Base-by-base conservation (phyloP, 2,797 vertebrate species). In the Eulemur coronatus region DNA sequence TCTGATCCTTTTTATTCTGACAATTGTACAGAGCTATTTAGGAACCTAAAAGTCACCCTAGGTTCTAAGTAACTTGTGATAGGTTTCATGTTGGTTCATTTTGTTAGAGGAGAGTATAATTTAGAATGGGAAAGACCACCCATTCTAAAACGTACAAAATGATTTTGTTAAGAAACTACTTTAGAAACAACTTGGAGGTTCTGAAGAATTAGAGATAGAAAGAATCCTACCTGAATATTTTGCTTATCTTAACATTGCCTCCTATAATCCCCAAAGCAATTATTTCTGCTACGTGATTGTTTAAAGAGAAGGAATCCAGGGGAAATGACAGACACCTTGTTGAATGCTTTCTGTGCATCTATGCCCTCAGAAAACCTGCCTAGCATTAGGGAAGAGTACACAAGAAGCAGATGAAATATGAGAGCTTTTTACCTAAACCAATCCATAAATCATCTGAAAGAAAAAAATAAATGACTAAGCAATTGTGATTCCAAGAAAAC, bases 401-500 rank as follows among this genome's bases (percentile, higher is more conserved):
- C 15, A 92, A n/a, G 14, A n/a, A 81, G 20, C 24, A 61, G 12
- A 43, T 79, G n/a, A 90, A 80, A 69, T 38, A 30, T 50, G 33
- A 88, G 35, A 38, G 24, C 14, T 46, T 57, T 94, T 90, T 84
- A n/a, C 59, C 35, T 84, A 70, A 3, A 92, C 55, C 4, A 26
- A 65, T 70, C 63, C 6, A 65, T 57, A 84, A 90, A 75, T 94
- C 69, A 78, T 50, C 38, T 84, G 2, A 24, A 84, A 90, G 50
- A 91, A 46, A 87, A 84, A 94, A 94, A 63, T 63, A 84, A 79
- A 89, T 91, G 59, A 84, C 52, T 75, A 65, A 81, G 17, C 26
- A 95, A 82, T 41, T 91, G 59, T 91, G 22, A 85, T 81, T 93
- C 48, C 46, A 95, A 85, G 33, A 41, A 85, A 93, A 95, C 12